These are phyloP conservation scores for Hephaestus fuliginosus DNA, from an alignment of 2,797 vertebrate species.

Conservation along the genomic window DNA sequence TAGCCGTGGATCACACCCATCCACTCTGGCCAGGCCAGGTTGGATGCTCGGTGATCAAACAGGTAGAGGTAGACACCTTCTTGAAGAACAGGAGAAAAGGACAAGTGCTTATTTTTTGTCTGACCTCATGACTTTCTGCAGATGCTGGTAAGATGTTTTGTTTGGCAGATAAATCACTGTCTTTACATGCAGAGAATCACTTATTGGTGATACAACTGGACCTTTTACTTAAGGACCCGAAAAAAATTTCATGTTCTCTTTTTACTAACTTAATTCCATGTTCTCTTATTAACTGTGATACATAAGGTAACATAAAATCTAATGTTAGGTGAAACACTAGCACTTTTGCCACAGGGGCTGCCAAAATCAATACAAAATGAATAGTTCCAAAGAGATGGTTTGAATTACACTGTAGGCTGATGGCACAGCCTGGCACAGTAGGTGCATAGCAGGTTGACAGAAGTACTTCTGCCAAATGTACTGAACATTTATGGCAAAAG, in stretches of 20 bases:
- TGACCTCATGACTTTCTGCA: not conserved
- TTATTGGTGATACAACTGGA: not conserved
- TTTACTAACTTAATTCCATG: not conserved
- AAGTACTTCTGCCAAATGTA: too few species aligned
- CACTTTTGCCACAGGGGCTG: too few species aligned
- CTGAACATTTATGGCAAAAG: too few species aligned
- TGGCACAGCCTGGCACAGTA: too few species aligned
- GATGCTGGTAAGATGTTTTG: not conserved
- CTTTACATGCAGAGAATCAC: not conserved
- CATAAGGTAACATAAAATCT: too few species aligned
- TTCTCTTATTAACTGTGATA: too few species aligned
- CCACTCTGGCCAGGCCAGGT: conserved; percentile 93
- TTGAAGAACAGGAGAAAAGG: conserved; percentile 40
- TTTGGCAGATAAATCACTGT: not conserved
- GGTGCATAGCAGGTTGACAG: too few species aligned
- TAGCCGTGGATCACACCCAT: conserved; percentile 98
- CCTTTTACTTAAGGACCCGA: not conserved
- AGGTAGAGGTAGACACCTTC: conserved; percentile 89
- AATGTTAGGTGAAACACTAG: too few species aligned
- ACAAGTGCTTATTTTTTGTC: not conserved
- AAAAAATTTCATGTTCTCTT: not conserved
- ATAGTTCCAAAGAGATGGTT: too few species aligned
- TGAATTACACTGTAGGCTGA: too few species aligned
- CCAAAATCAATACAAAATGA: too few species aligned
- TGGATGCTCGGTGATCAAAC: conserved; percentile 94